Conservation (phyloP, 2,888 invertebrate genomes). For the Dicyrtoma fusca region DNA sequence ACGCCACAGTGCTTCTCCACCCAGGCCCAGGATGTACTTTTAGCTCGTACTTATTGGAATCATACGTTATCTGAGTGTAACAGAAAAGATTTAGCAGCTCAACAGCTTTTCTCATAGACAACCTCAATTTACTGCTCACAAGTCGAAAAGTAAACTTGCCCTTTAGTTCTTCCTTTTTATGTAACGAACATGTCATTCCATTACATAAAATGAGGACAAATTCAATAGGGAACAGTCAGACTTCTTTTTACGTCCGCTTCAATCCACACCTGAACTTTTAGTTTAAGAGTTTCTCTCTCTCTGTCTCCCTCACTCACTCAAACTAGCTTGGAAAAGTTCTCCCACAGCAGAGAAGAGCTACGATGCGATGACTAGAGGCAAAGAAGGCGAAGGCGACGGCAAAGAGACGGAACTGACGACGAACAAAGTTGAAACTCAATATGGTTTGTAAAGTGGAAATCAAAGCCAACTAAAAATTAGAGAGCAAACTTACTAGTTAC, state of each 20-base stretch:
- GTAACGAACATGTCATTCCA: slow-evolving; percentile 29
- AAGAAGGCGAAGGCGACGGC: neutral
- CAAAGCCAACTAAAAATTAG: slow-evolving; percentile 32
- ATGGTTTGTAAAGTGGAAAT: slow-evolving; percentile 35
- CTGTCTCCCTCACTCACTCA: slow-evolving; percentile 1
- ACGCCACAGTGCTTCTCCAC: too few relatives aligned
- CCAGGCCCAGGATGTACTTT: too few relatives aligned
- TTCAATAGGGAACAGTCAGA: slow-evolving; percentile 23
- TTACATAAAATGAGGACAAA: slow-evolving; percentile 34
- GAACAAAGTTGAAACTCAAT: slow-evolving; percentile 23
- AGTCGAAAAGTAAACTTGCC: slow-evolving; percentile 13
- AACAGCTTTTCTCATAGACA: too few relatives aligned
- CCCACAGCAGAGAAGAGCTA: neutral
- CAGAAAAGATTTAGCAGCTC: too few relatives aligned
- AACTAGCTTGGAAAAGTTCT: neutral
- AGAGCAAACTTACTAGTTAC: slow-evolving; percentile 31
- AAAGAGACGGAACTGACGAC: too few relatives aligned
- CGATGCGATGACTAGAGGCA: neutral
- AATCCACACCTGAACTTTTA: slow-evolving; percentile 18
- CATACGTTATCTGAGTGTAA: too few relatives aligned
- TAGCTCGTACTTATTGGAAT: too few relatives aligned
- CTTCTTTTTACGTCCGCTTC: slow-evolving; percentile 9
- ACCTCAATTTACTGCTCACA: neutral
- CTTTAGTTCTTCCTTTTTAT: slow-evolving; percentile 10
- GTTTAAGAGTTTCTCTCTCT: neutral